These are phyloP conservation scores for Drosophila vallismaia DNA, from an alignment of 2,888 invertebrate genomes.

Conservation along the genomic window DNA sequence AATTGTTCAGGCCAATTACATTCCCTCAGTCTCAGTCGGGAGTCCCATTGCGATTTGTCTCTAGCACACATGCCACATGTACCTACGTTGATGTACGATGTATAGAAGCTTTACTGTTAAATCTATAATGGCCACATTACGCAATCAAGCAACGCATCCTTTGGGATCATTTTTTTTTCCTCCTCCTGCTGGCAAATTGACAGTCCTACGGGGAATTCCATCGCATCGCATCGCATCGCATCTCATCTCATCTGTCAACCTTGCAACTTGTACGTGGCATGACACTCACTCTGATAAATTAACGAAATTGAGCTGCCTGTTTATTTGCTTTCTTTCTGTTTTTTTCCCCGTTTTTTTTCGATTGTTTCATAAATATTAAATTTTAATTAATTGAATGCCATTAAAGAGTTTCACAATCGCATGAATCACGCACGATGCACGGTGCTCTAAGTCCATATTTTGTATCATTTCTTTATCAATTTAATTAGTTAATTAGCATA, in stretches of 20 bases:
- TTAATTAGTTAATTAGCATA: constrained; percentile 3
- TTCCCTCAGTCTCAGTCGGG: constrained; percentile 5
- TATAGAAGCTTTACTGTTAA: constrained; percentile 32
- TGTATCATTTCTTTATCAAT: neutral
- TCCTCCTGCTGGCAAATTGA: constrained; percentile 49
- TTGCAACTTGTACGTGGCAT: constrained; percentile 10
- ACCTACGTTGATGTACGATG: constrained; percentile 4
- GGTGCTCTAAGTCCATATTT: neutral
- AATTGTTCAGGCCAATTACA: constrained; percentile 57
- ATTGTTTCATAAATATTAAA: constrained; percentile 71
- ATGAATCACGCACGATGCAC: neutral
- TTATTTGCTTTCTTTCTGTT: constrained; percentile 43
- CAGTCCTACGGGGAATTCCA: constrained; percentile 36
- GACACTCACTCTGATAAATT: constrained; percentile 48
- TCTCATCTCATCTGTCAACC: constrained; percentile 42
- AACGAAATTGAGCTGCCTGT: constrained; percentile 52
- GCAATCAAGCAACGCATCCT: constrained; percentile 61
- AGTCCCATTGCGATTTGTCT: neutral
- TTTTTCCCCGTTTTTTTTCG: constrained; percentile 28
- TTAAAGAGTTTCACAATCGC: constrained; percentile 25
- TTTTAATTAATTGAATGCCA: constrained; percentile 71
- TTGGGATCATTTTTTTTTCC: constrained; percentile 37
- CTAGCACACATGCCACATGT: no score
- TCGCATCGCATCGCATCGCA: neutral
- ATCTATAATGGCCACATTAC: constrained; percentile 55